A percentile compares a stretch with the other conserved stretches of the same genome.
Conservation (phyloP, 2,797 vertebrate genomes). For the Sandelia bainsii region DNA sequence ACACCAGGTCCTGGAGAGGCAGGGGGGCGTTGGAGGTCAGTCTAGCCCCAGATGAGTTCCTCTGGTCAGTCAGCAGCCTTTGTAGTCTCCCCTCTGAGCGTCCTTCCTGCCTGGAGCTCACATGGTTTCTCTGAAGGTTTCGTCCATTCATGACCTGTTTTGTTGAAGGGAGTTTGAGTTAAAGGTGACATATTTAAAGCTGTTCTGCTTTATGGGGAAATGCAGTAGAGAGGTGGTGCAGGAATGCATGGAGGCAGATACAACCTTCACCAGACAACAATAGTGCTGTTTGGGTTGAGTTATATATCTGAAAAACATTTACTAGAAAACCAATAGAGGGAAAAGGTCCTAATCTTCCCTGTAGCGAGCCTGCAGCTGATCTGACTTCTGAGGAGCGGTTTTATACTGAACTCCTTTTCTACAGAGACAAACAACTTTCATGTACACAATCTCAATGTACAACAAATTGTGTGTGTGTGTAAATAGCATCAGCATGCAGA, state of each 20-base stretch:
- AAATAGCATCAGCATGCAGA: not conserved
- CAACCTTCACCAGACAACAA: too few species aligned
- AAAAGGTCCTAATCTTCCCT: too few species aligned
- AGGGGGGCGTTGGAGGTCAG: conserved; percentile 40
- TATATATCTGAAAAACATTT: too few species aligned
- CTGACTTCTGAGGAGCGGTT: too few species aligned
- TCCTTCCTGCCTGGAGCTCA: conserved; percentile 36
- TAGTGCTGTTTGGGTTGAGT: too few species aligned
- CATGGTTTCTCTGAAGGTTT: conserved; percentile 68
- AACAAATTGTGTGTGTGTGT: not conserved
- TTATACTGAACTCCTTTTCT: too few species aligned
- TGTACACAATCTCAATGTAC: too few species aligned
- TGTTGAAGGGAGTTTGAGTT: not conserved
- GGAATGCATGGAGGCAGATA: not conserved
- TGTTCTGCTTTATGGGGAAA: not conserved
- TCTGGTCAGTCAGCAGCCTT: conserved; percentile 64
- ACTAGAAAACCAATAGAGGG: not conserved
- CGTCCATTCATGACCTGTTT: conserved; percentile 72
- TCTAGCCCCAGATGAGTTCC: conserved; percentile 77
- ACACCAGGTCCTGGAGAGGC: conserved; percentile 20
- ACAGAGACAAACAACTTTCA: too few species aligned
- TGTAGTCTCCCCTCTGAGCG: conserved; percentile 37
- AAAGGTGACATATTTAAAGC: not conserved
- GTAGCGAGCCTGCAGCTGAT: too few species aligned
- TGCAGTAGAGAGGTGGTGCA: too few species aligned